A percentile compares a stretch with the other conserved stretches of the same genome.
Conservation (phyloP, 2,888 invertebrate species). For the Julus scandinavius region DNA sequence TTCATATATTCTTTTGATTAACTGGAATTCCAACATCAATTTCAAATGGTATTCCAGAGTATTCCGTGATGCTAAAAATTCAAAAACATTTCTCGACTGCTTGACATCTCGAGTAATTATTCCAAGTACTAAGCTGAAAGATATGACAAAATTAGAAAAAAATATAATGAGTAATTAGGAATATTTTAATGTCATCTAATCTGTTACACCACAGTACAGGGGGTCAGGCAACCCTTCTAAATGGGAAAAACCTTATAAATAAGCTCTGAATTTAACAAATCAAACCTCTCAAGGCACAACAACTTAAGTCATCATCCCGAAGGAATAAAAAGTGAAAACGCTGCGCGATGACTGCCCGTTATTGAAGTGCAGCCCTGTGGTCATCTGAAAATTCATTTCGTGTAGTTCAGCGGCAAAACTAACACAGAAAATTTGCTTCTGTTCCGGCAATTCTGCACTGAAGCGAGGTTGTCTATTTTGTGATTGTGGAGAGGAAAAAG, state of each 20-base stretch:
- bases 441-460: neutral
- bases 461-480: neutral
- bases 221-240: neutral
- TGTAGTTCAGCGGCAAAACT: too few species aligned
- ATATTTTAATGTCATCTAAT: slow-evolving; percentile 33
- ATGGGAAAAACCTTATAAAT: neutral
- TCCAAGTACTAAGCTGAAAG: neutral
- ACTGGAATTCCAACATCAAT: too few species aligned
- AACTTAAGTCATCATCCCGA: slow-evolving; percentile 3
- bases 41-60: too few species aligned
- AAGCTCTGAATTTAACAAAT: slow-evolving; percentile 3
- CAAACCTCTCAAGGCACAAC: slow-evolving; percentile 18
- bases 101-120: neutral
- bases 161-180: neutral
- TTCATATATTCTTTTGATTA: too few species aligned
- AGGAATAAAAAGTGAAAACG: neutral
- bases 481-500: neutral
- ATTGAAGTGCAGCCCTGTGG: too few species aligned
- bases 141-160: neutral
- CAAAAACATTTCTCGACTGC: too few species aligned
- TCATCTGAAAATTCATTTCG: too few species aligned
- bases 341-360: neutral
- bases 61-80: too few species aligned
- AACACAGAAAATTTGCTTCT: neutral
- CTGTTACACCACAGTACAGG: slow-evolving; percentile 12